These are phyloP conservation scores for Pycnonotus jocosus DNA, from an alignment of 2,113 vertebrate genomes.

Conservation along the genomic window DNA sequence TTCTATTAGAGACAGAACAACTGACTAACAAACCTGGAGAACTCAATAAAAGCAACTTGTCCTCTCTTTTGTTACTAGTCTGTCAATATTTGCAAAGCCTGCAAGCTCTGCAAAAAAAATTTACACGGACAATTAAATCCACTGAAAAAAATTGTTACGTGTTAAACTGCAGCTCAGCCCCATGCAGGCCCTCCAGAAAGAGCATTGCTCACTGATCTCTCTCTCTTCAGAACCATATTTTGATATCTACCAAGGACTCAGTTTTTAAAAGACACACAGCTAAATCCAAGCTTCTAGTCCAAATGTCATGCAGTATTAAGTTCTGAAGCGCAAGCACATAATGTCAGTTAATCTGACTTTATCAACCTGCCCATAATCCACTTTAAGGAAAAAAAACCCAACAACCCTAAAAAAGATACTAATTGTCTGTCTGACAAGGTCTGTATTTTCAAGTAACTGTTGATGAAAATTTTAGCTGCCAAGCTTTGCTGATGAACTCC, in stretches of 20 bases:
- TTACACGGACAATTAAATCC: neutral
- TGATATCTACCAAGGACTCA: neutral
- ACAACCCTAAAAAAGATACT: neutral
- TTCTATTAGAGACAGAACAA: neutral
- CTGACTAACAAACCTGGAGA: neutral
- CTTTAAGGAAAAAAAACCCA: neutral
- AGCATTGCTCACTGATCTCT: neutral
- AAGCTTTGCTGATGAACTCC: neutral
- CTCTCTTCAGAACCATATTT: neutral
- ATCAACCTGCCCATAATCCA: neutral
- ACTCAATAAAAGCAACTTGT: neutral
- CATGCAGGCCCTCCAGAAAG: too few species aligned
- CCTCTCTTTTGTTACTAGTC: neutral
- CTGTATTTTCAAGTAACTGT: neutral
- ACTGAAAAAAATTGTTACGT: neutral
- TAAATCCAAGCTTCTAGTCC: constrained; percentile 2
- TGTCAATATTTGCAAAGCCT: neutral
- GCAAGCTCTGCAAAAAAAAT: neutral
- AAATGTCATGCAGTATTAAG: constrained; percentile 25
- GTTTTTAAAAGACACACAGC: neutral
- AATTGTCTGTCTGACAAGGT: neutral
- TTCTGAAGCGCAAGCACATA: neutral
- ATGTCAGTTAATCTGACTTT: constrained; percentile 2
- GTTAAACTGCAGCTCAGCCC: neutral
- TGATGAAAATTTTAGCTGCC: constrained; percentile 10